Evolutionary conservation across 2,797 vertebrate genomes (phyloP), one percentile per base, ranked within the genome.

Genomic region (Erethizon dorsatum): DNA sequence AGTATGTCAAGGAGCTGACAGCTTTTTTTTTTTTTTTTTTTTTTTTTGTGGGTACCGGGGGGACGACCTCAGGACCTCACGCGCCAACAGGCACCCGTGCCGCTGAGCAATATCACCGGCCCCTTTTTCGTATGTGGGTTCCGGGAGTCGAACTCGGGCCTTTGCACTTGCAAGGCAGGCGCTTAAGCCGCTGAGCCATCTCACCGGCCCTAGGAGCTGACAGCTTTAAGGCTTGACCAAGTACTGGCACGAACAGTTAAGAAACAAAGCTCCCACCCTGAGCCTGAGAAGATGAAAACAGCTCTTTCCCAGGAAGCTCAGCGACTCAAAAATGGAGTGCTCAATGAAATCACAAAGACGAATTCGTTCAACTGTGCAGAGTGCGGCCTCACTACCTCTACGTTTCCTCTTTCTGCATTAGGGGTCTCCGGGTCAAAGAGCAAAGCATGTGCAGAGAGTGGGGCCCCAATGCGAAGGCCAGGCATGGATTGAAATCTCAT

Each of bases 221-320:
- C 18, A 85, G 45, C 22, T 97, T 92, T 91, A 93, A 94, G 54
- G 28, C 31, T 89, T 96, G 63, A 96, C 57, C 82, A 90, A 90
- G 13, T 54, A 18, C 20, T 96, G 67, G 41, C 0, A 50, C 0
- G 80, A 83, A 7, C 31, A 79, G 59, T 18, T 90, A 69, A 71
- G 87, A 94, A 87, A 20, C 17, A 87, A 96, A 94, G 2, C 9
- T 59, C 28, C 12, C 80, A 77, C 63, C 59, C 75, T 92, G 75
- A 96, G 41, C 61, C 13, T 69, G 2, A 22, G 45, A 88, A 79
- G 24, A 71, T 69, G 50, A 92, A 94, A 93, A 88, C 33, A 54
- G 18, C 71, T 96, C 50, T 89, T 1, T 95, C 65, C 87, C 2
- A 71, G 69, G n/a, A 95, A 95, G 90, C 14, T 65, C 28, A 65